Evolutionary conservation across 2,113 vertebrate species (phyloP).

Genomic region (Oostethus manadensis): DNA sequence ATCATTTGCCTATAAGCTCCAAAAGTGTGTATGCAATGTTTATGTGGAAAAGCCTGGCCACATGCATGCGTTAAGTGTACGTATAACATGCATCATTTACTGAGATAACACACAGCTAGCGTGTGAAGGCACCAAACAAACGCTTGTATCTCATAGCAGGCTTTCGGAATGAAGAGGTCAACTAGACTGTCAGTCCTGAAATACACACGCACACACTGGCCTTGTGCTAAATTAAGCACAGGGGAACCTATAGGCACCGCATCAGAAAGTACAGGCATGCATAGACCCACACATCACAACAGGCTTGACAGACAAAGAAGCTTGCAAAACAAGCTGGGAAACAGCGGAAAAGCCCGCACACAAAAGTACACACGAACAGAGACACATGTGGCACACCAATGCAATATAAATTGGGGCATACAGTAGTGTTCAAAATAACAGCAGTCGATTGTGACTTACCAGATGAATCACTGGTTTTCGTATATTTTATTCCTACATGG

Average conservation of each 20-base stretch:
- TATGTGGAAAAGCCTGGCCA: conserved; percentile 14
- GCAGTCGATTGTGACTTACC: too few species aligned
- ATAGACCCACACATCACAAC: conserved; percentile 9
- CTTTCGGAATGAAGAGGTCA: conserved; percentile 37
- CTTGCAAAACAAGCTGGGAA: conserved; percentile 36
- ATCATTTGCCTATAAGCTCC: conserved; percentile 44
- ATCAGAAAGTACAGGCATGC: conserved; percentile 13
- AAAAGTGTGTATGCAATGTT: conserved; percentile 22
- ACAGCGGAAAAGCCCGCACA: conserved; percentile 18
- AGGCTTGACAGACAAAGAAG: conserved; percentile 32
- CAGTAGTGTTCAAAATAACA: too few species aligned
- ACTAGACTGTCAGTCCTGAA: conserved; percentile 30
- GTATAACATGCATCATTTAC: conserved; percentile 43
- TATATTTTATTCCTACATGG: too few species aligned
- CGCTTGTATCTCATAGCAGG: conserved; percentile 37
- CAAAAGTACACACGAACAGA: conserved; percentile 23
- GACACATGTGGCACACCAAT: conserved; percentile 23
- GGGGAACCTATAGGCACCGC: conserved; percentile 27
- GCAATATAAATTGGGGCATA: conserved; percentile 54
- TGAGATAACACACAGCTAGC: conserved; percentile 42
- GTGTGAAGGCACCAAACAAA: conserved; percentile 36
- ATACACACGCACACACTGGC: conserved; percentile 7
- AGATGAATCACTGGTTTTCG: too few species aligned
- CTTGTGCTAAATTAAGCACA: conserved; percentile 54
- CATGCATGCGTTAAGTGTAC: conserved; percentile 14